phyloP scores from a whole-genome alignment of 2,888 invertebrate species.

The Petrolisthes cinctipes region DNA sequence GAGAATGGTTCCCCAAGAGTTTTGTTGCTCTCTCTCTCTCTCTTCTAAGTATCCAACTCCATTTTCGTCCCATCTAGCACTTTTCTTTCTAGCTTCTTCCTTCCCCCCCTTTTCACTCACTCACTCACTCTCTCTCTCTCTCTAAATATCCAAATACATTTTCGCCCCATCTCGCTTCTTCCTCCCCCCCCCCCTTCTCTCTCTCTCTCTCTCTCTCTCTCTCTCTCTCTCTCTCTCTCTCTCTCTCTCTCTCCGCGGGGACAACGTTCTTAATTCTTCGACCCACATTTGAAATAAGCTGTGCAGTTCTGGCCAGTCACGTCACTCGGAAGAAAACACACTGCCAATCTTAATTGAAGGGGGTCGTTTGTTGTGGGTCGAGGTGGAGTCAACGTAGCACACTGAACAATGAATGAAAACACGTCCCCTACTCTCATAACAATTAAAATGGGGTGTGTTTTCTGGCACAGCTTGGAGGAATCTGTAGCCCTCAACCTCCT shows the following conservation, averaged over 20 bases:
- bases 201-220: constrained; percentile 33
- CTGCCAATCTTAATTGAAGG: not conserved
- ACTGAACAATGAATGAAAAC: too few species aligned
- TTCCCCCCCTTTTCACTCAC: not conserved
- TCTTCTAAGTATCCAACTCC: too few species aligned
- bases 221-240: constrained; percentile 35
- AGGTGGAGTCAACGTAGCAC: too few species aligned
- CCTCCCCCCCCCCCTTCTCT: not conserved
- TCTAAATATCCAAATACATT: not conserved
- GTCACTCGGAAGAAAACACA: not conserved
- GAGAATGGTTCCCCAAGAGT: too few species aligned
- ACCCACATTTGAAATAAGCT: not conserved
- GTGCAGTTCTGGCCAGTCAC: too few species aligned
- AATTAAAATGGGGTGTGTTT: too few species aligned
- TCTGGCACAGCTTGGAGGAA: too few species aligned
- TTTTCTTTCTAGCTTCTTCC: not conserved
- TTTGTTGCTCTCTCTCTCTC: too few species aligned
- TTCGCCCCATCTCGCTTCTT: not conserved
- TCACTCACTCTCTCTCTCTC: not conserved
- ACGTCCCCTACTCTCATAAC: too few species aligned
- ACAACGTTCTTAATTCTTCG: not conserved
- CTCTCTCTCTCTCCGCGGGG: constrained; percentile 9
- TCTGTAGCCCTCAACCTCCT: too few species aligned
- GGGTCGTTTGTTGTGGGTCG: not conserved
- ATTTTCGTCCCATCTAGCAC: too few species aligned